Percentiles rank a stretch among this genome's conserved stretches.
Conservation (phyloP, 2,113 vertebrate genomes). For the Heptranchias perlo region DNA sequence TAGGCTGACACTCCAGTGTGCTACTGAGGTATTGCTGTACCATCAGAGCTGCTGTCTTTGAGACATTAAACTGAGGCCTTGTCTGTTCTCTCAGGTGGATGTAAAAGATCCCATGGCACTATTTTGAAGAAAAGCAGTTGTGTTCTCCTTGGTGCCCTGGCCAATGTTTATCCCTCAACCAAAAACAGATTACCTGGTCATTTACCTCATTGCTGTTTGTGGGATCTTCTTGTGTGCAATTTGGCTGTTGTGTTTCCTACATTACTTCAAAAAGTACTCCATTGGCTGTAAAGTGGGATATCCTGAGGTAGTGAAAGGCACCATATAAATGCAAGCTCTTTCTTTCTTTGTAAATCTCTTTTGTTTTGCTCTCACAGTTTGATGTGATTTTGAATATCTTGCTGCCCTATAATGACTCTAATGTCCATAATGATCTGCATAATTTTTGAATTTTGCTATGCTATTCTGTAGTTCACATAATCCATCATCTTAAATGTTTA, state of each 20-base stretch:
- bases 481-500: constrained; percentile 21
- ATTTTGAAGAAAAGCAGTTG: not conserved
- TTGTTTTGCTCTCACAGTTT: too few relatives aligned
- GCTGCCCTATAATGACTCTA: constrained; percentile 8
- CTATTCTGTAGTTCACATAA: constrained; percentile 7
- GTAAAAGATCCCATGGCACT: not conserved
- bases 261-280: not conserved
- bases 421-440: constrained; percentile 4
- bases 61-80: not conserved
- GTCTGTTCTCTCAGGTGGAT: too few relatives aligned
- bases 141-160: too few relatives aligned
- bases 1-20: not conserved
- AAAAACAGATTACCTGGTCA: not conserved
- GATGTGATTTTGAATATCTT: too few relatives aligned
- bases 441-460: constrained; percentile 21
- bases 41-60: not conserved
- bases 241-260: not conserved
- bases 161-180: not conserved
- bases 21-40: not conserved
- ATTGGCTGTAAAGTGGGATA: not conserved
- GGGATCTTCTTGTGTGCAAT: not conserved
- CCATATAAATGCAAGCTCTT: not conserved
- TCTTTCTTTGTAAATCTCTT: not conserved
- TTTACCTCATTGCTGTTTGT: not conserved
- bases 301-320: not conserved